phyloP scores from a whole-genome alignment of 2,888 invertebrate genomes.

The Hoplodrina blanda region DNA sequence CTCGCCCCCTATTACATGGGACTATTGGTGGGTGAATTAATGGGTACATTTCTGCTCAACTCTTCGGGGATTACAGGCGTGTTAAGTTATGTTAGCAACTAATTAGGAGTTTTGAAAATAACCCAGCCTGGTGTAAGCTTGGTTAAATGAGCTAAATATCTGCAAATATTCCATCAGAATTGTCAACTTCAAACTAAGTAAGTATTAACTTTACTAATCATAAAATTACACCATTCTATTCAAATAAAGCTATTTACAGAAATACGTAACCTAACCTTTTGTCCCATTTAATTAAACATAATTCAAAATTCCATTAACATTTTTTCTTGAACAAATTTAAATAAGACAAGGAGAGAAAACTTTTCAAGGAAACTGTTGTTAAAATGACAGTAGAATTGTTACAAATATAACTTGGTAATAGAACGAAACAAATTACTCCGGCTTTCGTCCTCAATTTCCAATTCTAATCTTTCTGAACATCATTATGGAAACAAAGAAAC shows the following conservation, averaged over 20 bases:
- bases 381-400: slow-evolving; percentile 54
- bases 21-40: too few relatives aligned
- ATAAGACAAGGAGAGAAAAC: slow-evolving; percentile 46
- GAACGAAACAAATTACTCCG: slow-evolving; percentile 70
- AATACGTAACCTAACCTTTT: slow-evolving; percentile 19
- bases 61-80: too few relatives aligned
- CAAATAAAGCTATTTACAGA: not conserved
- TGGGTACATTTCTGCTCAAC: too few relatives aligned
- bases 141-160: too few relatives aligned
- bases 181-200: not conserved
- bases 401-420: slow-evolving; percentile 60
- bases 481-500: slow-evolving; percentile 73
- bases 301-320: slow-evolving; percentile 37
- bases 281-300: slow-evolving; percentile 25
- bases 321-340: slow-evolving; percentile 46
- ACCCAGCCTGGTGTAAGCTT: too few relatives aligned
- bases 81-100: too few relatives aligned
- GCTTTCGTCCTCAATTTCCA: slow-evolving; percentile 69
- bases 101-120: too few relatives aligned
- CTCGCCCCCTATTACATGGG: too few relatives aligned
- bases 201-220: not conserved
- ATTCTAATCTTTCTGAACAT: slow-evolving; percentile 73
- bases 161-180: too few relatives aligned
- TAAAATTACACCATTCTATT: not conserved
- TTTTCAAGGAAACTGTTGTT: slow-evolving; percentile 50